Conservation (phyloP, 2,888 invertebrate species). For the Xestia ashworthii region DNA sequence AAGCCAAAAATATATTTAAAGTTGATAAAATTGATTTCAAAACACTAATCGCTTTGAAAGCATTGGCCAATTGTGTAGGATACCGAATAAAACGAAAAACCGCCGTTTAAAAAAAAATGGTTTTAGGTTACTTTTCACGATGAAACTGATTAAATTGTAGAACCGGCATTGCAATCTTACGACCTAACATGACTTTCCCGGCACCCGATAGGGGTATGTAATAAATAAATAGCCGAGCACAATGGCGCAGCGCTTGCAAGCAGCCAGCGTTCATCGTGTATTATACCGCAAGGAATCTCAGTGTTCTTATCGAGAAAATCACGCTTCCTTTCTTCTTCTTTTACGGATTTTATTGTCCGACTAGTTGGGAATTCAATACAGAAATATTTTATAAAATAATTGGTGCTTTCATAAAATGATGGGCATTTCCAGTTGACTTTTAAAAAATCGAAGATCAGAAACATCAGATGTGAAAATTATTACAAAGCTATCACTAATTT, state of each 20-base stretch:
- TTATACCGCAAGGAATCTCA: slow-evolving; percentile 1
- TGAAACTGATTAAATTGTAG: not conserved
- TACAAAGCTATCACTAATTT: no score
- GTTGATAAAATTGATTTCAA: no score
- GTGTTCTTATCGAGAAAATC: not conserved
- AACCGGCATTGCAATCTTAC: not conserved
- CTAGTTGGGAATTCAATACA: not conserved
- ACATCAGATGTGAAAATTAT: no score
- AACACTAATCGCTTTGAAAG: not conserved
- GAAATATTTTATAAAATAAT: slow-evolving; percentile 24
- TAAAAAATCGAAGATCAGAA: no score
- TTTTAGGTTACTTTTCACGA: not conserved
- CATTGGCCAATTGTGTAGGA: not conserved
- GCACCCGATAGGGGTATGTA: not conserved
- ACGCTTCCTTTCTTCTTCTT: not conserved
- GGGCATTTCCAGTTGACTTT: no score
- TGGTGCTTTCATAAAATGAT: not conserved
- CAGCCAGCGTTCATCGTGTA: not conserved
- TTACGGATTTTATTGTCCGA: not conserved
- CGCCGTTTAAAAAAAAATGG: not conserved
- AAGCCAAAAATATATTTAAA: no score
- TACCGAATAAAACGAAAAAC: no score
- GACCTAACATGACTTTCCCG: not conserved
- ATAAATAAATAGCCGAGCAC: slow-evolving; percentile 3
- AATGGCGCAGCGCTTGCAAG: not conserved